A percentile compares a stretch with the other conserved stretches of the same genome.
Evolutionary conservation across 1,140 invertebrate genomes (phyloP).

Genomic region (Caenorhabditis elegans): WBcel235 BX284602.5:7605001-7605500

Average conservation of each 20-base stretch:
- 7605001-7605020: conserved; percentile 31
- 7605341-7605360: conserved; percentile 15
- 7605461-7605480: neutral
- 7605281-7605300: neutral
- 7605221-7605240: conserved; percentile 20
- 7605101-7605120: neutral
- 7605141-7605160: conserved; percentile 6
- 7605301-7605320: neutral
- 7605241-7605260: neutral
- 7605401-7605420: conserved; percentile 23
- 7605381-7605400: conserved; percentile 18
- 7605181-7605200: conserved; percentile 3
- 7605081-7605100: conserved; percentile 34
- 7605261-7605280: neutral
- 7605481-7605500: neutral
- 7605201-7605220: neutral
- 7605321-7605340: neutral
- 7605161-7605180: neutral
- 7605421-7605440: neutral
- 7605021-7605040: conserved; percentile 38
- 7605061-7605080: conserved; percentile 11
- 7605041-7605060: conserved; percentile 38
- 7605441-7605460: neutral
- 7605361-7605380: neutral
- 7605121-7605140: neutral